Evolutionary conservation across 2,113 vertebrate genomes (phyloP).

Genomic region (Vimba vimba): DNA sequence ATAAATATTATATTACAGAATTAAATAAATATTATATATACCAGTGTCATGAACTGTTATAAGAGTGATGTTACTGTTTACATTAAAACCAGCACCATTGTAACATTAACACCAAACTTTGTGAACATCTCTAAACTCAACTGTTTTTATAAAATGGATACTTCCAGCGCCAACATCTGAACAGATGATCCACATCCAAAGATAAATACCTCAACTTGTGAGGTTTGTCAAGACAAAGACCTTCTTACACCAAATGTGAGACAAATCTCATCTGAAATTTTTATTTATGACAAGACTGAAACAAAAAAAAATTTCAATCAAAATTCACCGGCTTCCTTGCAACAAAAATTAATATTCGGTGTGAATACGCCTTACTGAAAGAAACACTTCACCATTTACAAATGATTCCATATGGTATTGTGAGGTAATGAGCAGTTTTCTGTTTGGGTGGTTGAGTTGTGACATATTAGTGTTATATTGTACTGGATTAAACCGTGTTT

Average conservation of each 20-base stretch:
- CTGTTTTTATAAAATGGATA: background rate
- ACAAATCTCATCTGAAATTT: too few species aligned
- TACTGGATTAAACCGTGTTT: background rate
- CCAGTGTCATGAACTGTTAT: background rate
- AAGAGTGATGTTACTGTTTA: background rate
- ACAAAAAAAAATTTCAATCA: background rate
- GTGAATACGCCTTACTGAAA: background rate
- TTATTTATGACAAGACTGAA: too few species aligned
- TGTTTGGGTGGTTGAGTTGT: conserved; percentile 1
- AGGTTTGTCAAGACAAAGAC: background rate
- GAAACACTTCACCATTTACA: background rate
- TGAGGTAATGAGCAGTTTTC: background rate
- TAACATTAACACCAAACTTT: background rate
- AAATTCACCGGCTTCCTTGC: too few species aligned
- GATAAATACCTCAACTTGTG: background rate
- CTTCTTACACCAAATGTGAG: too few species aligned
- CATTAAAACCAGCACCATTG: too few species aligned
- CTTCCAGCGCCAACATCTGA: background rate
- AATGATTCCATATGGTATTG: background rate
- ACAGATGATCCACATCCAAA: background rate
- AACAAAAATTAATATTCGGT: background rate
- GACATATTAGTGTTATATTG: background rate
- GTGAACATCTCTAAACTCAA: too few species aligned
- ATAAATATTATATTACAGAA: too few species aligned
- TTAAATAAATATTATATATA: too few species aligned